These are phyloP conservation scores for Gila robusta DNA, from an alignment of 2,797 vertebrate species.

Conservation along the genomic window DNA sequence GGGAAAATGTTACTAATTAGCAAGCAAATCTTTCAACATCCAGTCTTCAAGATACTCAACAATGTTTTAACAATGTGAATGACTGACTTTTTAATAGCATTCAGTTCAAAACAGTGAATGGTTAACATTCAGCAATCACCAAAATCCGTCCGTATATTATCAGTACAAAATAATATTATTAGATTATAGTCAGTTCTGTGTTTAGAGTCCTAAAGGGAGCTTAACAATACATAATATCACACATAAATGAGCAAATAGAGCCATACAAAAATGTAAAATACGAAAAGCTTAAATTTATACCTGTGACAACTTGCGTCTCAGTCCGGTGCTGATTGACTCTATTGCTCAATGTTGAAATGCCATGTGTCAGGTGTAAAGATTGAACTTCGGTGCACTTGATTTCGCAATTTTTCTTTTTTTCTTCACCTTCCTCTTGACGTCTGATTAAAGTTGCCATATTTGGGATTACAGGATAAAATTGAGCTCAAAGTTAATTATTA, in stretches of 20 bases:
- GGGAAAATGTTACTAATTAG: neutral
- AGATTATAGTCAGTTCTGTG: neutral
- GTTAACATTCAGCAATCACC: slow-evolving; percentile 2
- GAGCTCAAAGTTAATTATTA: slow-evolving; percentile 75
- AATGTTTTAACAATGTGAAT: neutral
- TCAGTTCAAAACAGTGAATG: slow-evolving; percentile 8
- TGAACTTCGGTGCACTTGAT: slow-evolving; percentile 74
- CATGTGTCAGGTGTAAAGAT: slow-evolving; percentile 51
- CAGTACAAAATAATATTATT: neutral
- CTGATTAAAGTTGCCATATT: slow-evolving; percentile 62
- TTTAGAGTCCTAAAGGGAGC: neutral
- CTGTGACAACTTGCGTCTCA: slow-evolving; percentile 13
- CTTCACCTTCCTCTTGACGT: slow-evolving; percentile 68
- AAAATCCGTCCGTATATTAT: neutral
- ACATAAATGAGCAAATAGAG: neutral
- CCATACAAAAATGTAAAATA: neutral
- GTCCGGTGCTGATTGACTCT: neutral
- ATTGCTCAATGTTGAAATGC: slow-evolving; percentile 54
- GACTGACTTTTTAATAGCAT: neutral
- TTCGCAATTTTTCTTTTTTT: slow-evolving; percentile 64
- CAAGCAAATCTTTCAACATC: slow-evolving; percentile 10
- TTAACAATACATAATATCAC: neutral
- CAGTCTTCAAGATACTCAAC: neutral
- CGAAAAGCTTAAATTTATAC: neutral
- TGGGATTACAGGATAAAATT: slow-evolving; percentile 58